Percentiles rank a stretch among this genome's conserved stretches.
Conservation (phyloP, 2,888 invertebrate genomes). For the Megamerina dolium region DNA sequence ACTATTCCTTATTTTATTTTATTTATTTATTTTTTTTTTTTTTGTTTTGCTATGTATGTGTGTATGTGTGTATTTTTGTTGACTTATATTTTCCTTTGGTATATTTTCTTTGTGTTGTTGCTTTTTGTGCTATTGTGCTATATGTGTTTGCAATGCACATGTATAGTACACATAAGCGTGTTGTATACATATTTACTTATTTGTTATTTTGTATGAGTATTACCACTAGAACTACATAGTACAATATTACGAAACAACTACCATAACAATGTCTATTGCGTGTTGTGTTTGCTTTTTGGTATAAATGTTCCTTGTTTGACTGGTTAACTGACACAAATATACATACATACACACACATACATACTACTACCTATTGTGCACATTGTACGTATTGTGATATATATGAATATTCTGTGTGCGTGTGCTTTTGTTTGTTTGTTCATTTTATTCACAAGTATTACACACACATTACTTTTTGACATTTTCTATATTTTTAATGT, state of each 20-base stretch:
- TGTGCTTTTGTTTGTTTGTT: neutral
- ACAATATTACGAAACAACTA: too few species aligned
- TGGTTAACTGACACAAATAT: neutral
- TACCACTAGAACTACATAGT: too few species aligned
- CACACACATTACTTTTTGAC: conserved; percentile 4
- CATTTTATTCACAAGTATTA: neutral
- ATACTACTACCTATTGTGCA: neutral
- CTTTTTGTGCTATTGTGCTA: neutral
- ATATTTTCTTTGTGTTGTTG: too few species aligned
- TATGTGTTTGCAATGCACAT: neutral
- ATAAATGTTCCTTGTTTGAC: too few species aligned
- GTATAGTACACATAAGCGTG: too few species aligned
- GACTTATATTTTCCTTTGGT: too few species aligned
- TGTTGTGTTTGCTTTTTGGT: too few species aligned
- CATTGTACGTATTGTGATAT: neutral
- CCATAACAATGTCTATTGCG: too few species aligned
- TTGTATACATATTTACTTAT: too few species aligned
- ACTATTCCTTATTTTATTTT: neutral
- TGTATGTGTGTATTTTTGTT: neutral
- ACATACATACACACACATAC: neutral
- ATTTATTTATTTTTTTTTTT: neutral
- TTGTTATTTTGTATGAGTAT: too few species aligned
- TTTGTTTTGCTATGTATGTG: neutral
- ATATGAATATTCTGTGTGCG: neutral
- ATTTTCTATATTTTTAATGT: conserved; percentile 4